These are phyloP conservation scores for Erethizon dorsatum DNA, from an alignment of 2,797 vertebrate species.

Conservation along the genomic window DNA sequence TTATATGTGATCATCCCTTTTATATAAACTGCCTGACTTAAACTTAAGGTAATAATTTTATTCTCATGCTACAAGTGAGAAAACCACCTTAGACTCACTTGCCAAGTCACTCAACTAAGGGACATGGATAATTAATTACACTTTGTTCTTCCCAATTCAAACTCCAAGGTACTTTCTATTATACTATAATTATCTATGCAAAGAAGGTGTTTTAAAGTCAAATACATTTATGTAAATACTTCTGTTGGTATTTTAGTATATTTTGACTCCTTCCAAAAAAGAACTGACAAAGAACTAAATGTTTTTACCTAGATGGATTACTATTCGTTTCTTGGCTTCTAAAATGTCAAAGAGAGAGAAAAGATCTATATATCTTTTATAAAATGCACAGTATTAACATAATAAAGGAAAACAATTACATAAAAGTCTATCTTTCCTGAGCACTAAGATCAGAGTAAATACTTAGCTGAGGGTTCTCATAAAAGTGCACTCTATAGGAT, in stretches of 20 bases:
- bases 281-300: slow-evolving; percentile 8
- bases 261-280: slow-evolving; percentile 15
- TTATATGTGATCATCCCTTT: slow-evolving; percentile 17
- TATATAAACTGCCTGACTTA: background rate
- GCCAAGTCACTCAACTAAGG: background rate
- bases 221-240: slow-evolving; percentile 6
- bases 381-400: slow-evolving; percentile 42
- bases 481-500: background rate
- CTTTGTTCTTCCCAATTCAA: slow-evolving; percentile 5
- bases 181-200: background rate
- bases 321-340: slow-evolving; percentile 42
- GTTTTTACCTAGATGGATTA: slow-evolving; percentile 19
- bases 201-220: background rate
- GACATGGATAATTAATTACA: background rate
- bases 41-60: background rate
- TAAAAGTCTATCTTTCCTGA: background rate
- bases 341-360: background rate
- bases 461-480: slow-evolving; percentile 3
- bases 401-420: slow-evolving; percentile 48
- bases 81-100: background rate
- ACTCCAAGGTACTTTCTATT: background rate
- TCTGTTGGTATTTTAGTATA: slow-evolving; percentile 37
- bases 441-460: background rate
- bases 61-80: background rate
- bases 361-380: background rate